Evolutionary conservation across 2,113 vertebrate genomes (phyloP).

Genomic region (Atlantisia rogersi): DNA sequence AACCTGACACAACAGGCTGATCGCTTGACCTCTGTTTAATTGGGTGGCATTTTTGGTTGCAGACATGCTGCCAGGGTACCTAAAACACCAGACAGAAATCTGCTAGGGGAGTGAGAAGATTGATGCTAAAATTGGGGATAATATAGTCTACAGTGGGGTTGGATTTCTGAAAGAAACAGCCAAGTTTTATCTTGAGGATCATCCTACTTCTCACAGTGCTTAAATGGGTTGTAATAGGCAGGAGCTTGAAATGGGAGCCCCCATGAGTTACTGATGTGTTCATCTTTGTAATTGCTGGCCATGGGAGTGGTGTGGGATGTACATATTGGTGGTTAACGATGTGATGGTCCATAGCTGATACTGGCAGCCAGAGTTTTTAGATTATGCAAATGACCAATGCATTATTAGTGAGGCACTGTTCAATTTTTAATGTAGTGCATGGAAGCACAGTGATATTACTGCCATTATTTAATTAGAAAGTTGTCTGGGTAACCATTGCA

Average conservation of each 20-base stretch:
- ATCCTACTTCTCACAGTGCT: background rate
- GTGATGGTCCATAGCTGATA: background rate
- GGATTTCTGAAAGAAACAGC: background rate
- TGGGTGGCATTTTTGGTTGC: background rate
- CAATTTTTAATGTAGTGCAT: conserved; percentile 58
- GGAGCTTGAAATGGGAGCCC: background rate
- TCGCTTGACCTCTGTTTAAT: background rate
- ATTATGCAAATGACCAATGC: conserved; percentile 38
- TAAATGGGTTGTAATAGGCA: background rate
- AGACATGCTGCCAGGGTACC: background rate
- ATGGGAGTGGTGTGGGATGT: accelerated
- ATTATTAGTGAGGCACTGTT: conserved; percentile 35
- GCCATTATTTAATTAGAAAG: conserved; percentile 62
- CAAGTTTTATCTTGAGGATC: background rate
- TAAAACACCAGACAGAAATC: background rate
- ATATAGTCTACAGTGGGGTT: background rate
- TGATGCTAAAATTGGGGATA: accelerated
- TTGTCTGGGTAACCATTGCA: conserved; percentile 49
- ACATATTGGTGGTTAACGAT: background rate
- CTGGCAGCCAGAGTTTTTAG: background rate
- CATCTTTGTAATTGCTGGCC: background rate
- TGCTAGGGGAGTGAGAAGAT: background rate
- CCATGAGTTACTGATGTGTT: background rate
- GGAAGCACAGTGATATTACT: conserved; percentile 23
- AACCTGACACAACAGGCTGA: background rate